These are phyloP conservation scores for Drepana arcuata DNA, from an alignment of 1,140 invertebrate genomes.

Conservation along the genomic window DNA sequence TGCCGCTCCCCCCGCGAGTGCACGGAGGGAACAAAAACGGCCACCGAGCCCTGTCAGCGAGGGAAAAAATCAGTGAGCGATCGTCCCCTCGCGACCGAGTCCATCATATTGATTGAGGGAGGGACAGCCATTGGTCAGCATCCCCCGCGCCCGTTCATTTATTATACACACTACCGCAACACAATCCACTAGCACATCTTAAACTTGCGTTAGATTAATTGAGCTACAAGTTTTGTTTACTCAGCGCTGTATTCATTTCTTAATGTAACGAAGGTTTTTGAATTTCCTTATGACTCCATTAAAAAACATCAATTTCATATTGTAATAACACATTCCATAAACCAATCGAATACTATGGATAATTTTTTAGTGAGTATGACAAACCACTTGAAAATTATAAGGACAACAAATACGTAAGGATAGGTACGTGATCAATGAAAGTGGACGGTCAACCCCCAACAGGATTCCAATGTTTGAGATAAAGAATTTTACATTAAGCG, in stretches of 20 bases:
- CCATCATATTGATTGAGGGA: slow-evolving; percentile 72
- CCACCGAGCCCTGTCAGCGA: slow-evolving; percentile 66
- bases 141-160: slow-evolving; percentile 65
- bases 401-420: too few species aligned
- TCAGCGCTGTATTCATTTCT: too few species aligned
- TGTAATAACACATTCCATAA: too few species aligned
- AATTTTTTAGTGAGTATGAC: too few species aligned
- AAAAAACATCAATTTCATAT: too few species aligned
- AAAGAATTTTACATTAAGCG: slow-evolving; percentile 25
- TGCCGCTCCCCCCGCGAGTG: slow-evolving; percentile 51
- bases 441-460: slow-evolving; percentile 23
- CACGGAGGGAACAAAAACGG: slow-evolving; percentile 62
- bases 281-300: too few species aligned
- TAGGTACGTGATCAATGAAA: too few species aligned
- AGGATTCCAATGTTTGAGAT: slow-evolving; percentile 23
- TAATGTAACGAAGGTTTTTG: too few species aligned
- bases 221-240: too few species aligned
- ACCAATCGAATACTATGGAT: too few species aligned
- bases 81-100: slow-evolving; percentile 67
- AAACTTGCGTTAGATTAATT: too few species aligned
- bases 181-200: slow-evolving; percentile 7
- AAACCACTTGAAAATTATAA: too few species aligned
- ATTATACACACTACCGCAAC: slow-evolving; percentile 55
- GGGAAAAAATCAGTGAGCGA: slow-evolving; percentile 72
- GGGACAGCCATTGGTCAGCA: slow-evolving; percentile 62